These are phyloP conservation scores for Mechanitis messenoides DNA, from an alignment of 2,888 invertebrate species.

Conservation along the genomic window DNA sequence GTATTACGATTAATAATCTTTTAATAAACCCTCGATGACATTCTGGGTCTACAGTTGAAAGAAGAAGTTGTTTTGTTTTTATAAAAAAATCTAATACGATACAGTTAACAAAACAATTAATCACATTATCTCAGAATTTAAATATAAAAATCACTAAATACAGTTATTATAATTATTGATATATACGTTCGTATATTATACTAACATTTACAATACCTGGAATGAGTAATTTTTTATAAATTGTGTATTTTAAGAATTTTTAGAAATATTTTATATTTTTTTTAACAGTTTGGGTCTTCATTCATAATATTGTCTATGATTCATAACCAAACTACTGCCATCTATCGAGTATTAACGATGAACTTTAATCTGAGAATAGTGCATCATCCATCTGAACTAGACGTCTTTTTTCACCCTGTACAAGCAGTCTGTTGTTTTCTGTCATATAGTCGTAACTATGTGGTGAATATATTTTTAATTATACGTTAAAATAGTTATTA, in stretches of 20 bases:
- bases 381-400: constrained; percentile 48
- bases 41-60: too few relatives aligned
- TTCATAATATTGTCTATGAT: constrained; percentile 53
- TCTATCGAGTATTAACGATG: constrained; percentile 44
- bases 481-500: constrained; percentile 41
- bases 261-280: constrained; percentile 10
- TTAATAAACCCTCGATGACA: too few relatives aligned
- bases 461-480: constrained; percentile 46
- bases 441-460: constrained; percentile 58
- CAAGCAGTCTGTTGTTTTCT: constrained; percentile 52
- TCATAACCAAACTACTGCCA: constrained; percentile 41
- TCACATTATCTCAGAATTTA: too few relatives aligned
- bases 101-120: too few relatives aligned
- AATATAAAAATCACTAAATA: too few relatives aligned
- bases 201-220: not conserved
- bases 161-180: too few relatives aligned
- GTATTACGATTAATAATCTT: too few relatives aligned
- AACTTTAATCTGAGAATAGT: constrained; percentile 41
- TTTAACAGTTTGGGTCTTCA: constrained; percentile 40
- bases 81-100: too few relatives aligned
- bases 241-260: constrained; percentile 4
- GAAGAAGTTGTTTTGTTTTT: too few relatives aligned
- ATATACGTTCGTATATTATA: too few relatives aligned
- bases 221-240: not conserved
- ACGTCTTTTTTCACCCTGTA: constrained; percentile 63